These are phyloP conservation scores for Myopa testacea DNA, from an alignment of 2,888 invertebrate species.

Conservation along the genomic window DNA sequence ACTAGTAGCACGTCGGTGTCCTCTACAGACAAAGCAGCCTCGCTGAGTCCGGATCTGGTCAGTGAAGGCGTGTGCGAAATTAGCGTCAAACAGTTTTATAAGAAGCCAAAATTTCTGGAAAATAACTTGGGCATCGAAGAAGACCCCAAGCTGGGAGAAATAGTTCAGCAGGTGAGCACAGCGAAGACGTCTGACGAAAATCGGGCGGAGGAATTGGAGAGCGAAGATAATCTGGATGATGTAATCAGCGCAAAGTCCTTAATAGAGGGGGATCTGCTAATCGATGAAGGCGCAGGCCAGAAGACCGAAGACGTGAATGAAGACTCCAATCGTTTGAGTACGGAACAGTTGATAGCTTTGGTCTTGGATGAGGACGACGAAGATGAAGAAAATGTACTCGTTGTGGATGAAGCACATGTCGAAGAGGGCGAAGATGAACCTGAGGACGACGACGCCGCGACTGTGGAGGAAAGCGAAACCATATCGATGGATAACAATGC, in stretches of 20 bases:
- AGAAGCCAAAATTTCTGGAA: conserved; percentile 67
- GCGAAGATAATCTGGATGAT: conserved; percentile 34
- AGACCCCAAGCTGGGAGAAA: conserved; percentile 68
- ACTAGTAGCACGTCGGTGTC: conserved; percentile 28
- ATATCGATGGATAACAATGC: conserved; percentile 53
- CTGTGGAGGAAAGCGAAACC: conserved; percentile 51
- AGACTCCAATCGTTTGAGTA: conserved; percentile 50
- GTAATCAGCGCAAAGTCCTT: conserved; percentile 42
- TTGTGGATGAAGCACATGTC: background rate
- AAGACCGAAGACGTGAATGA: conserved; percentile 47
- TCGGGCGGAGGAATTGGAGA: conserved; percentile 22
- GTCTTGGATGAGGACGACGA: conserved; percentile 50
- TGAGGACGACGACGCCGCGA: conserved; percentile 38
- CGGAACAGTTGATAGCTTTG: conserved; percentile 51
- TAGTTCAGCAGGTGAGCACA: conserved; percentile 62
- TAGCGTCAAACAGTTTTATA: conserved; percentile 68
- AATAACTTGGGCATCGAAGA: conserved; percentile 68
- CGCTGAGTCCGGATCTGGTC: conserved; percentile 64
- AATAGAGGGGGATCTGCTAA: conserved; percentile 53
- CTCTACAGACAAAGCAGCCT: conserved; percentile 58
- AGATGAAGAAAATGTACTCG: conserved; percentile 13
- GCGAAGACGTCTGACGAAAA: conserved; percentile 37
- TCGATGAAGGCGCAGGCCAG: conserved; percentile 57
- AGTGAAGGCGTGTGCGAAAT: conserved; percentile 67
- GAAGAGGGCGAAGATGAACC: conserved; percentile 26